Percentiles rank a stretch among this genome's conserved stretches.
phyloP scores from a whole-genome alignment of 1,140 invertebrate genomes.

The Trachelipus rathkii region DNA sequence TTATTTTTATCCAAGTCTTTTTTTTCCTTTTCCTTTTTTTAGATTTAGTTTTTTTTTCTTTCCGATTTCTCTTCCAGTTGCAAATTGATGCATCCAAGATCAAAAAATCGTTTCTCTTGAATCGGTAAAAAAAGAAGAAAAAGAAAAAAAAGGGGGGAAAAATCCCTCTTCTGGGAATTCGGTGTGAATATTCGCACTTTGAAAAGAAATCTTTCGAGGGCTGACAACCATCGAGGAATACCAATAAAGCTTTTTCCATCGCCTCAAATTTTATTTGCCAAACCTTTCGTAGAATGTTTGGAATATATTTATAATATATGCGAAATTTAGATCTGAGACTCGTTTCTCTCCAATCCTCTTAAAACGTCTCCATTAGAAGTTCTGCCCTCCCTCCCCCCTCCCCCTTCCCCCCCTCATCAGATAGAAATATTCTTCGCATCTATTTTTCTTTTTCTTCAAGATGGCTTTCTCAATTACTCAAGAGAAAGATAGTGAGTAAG shows the following conservation, averaged over 20 bases:
- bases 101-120: not conserved
- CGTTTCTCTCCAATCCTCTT: no score
- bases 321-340: not conserved
- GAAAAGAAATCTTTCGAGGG: not conserved
- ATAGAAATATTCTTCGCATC: not conserved
- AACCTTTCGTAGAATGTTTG: not conserved
- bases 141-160: not conserved
- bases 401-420: not conserved
- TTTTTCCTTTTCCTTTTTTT: no score
- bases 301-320: not conserved
- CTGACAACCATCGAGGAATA: not conserved
- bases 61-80: not conserved
- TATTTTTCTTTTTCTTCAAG: not conserved
- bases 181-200: conserved; percentile 7
- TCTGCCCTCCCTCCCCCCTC: no score
- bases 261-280: not conserved
- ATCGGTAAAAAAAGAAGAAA: not conserved
- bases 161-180: not conserved
- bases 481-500: not conserved
- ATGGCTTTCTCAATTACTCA: conserved; percentile 8
- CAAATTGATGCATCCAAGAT: not conserved
- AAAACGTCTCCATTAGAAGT: no score
- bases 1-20: no score
- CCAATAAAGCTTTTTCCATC: not conserved
- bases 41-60: not conserved